Evolutionary conservation across 2,113 vertebrate species (phyloP).

Genomic region (Lutjanus erythropterus): DNA sequence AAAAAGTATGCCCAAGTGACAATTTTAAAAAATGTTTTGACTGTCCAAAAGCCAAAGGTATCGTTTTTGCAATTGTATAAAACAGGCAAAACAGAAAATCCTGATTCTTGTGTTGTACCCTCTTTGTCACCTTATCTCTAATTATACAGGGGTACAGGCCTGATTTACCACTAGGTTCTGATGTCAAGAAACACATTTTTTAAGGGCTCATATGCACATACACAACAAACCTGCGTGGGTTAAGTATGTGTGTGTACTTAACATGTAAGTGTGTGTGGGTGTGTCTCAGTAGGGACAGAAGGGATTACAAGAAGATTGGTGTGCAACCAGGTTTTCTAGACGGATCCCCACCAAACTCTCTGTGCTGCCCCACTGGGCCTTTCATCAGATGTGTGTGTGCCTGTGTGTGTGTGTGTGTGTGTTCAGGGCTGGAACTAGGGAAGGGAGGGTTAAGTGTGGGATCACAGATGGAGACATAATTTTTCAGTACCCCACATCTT

Average conservation of each 20-base stretch:
- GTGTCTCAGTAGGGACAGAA: conserved; percentile 49
- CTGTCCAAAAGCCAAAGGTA: too few relatives aligned
- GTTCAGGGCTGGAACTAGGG: conserved; percentile 31
- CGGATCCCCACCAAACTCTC: conserved; percentile 65
- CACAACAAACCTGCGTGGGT: not conserved
- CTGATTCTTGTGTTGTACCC: not conserved
- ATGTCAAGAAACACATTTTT: conserved; percentile 1
- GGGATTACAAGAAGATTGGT: conserved; percentile 82
- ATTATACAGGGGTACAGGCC: not conserved
- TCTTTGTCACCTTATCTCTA: not conserved
- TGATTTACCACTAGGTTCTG: conserved; percentile 1
- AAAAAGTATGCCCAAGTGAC: too few relatives aligned
- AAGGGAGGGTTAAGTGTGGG: conserved; percentile 49
- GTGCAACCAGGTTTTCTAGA: conserved; percentile 71
- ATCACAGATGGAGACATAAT: conserved; percentile 65
- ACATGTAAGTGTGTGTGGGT: conserved; percentile 43
- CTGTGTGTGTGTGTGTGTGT: conserved; percentile 53
- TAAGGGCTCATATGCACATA: not conserved
- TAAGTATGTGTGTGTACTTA: conserved; percentile 20
- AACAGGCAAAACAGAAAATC: too few relatives aligned
- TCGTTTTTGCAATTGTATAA: too few relatives aligned
- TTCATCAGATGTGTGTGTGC: conserved; percentile 68
- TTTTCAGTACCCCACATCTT: conserved; percentile 35
- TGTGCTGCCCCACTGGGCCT: conserved; percentile 80
- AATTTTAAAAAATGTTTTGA: too few relatives aligned